Percentiles rank a stretch among this genome's conserved stretches.
Conservation (phyloP, 2,113 vertebrate genomes). For the Apodemus sylvaticus region DNA sequence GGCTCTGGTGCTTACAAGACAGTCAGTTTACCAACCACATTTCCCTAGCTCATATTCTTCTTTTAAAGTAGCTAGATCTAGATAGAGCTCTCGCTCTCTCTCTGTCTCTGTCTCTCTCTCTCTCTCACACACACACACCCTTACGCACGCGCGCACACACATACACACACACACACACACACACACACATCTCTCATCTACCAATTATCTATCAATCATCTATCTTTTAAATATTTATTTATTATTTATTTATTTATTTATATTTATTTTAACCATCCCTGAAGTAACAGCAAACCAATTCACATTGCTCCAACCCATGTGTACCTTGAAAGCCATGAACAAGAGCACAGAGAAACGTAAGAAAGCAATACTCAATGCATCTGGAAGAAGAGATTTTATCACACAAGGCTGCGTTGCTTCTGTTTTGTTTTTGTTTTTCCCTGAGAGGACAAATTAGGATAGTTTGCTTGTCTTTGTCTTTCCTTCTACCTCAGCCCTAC, state of each 20-base stretch:
- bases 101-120: not conserved
- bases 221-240: too few species aligned
- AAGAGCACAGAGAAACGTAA: not conserved
- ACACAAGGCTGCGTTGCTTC: not conserved
- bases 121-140: too few species aligned
- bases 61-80: not conserved
- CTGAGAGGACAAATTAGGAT: not conserved
- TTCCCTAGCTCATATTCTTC: too few species aligned
- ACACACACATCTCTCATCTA: too few species aligned
- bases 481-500: not conserved
- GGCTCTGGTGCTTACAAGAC: too few species aligned
- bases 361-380: not conserved
- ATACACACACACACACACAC: too few species aligned
- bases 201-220: not conserved
- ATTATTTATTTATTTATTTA: not conserved
- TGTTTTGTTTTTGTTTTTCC: not conserved
- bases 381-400: not conserved
- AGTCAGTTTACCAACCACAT: too few species aligned
- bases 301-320: not conserved
- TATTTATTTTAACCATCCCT: not conserved
- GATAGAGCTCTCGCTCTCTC: not conserved
- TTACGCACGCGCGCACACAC: too few species aligned
- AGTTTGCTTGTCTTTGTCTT: not conserved
- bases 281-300: not conserved
- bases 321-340: not conserved